A percentile compares a stretch with the other conserved stretches of the same genome.
Conservation (phyloP, 2,113 vertebrate genomes). For the Ploceus nigricollis region DNA sequence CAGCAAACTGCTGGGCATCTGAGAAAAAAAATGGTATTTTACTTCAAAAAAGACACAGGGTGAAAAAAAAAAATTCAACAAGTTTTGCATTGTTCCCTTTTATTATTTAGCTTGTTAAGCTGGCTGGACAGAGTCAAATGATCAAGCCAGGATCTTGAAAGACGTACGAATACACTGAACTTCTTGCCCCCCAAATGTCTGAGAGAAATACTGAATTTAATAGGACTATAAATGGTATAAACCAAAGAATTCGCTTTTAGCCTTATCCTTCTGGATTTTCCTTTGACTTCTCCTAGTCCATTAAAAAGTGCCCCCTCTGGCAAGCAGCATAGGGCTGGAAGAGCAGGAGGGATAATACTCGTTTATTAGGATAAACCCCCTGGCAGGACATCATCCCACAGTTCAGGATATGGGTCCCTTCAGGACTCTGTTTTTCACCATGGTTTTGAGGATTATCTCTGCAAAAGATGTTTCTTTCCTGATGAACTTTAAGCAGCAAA, state of each 20-base stretch:
- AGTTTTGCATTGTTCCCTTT: conserved; percentile 23
- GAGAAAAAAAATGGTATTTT: background rate
- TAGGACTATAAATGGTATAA: conserved; percentile 57
- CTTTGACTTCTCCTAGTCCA: conserved; percentile 42
- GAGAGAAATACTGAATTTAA: conserved; percentile 54
- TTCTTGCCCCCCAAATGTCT: conserved; percentile 34
- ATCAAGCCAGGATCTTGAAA: conserved; percentile 52
- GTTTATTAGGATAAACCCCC: conserved; percentile 8
- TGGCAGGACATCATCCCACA: background rate
- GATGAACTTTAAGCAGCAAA: conserved; percentile 12
- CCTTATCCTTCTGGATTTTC: conserved; percentile 41
- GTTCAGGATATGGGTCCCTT: background rate
- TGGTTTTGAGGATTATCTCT: background rate
- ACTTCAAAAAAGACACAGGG: background rate
- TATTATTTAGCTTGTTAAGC: conserved; percentile 58
- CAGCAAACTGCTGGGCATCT: conserved; percentile 14
- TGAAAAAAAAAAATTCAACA: background rate
- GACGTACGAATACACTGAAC: conserved; percentile 30
- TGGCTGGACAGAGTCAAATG: conserved; percentile 21
- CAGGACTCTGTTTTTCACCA: background rate
- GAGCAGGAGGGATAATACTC: conserved; percentile 12
- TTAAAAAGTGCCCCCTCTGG: conserved; percentile 57
- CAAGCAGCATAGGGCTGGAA: background rate
- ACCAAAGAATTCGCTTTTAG: conserved; percentile 35
- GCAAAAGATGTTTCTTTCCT: background rate